Percentiles rank a stretch among this genome's conserved stretches.
Conservation (phyloP, 2,888 invertebrate species). For the Brachypterus glaber region DNA sequence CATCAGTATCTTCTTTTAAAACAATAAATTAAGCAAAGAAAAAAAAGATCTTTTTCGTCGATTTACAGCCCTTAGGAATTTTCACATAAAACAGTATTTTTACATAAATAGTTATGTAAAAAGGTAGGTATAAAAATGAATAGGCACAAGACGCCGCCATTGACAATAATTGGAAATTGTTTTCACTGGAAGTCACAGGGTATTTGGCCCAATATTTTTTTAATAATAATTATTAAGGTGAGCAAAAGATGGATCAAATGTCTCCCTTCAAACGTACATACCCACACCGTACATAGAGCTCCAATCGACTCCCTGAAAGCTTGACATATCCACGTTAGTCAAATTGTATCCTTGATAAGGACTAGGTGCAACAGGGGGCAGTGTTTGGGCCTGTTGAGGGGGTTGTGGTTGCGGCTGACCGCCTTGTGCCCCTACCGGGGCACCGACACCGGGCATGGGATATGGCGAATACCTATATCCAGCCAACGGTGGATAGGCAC, state of each 20-base stretch:
- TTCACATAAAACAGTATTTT: too few species aligned
- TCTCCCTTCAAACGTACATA: constrained; percentile 68
- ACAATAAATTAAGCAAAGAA: constrained; percentile 5
- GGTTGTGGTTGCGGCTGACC: constrained; percentile 40
- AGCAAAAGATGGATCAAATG: constrained; percentile 14
- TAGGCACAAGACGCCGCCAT: constrained; percentile 36
- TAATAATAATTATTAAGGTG: neutral
- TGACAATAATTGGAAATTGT: constrained; percentile 37
- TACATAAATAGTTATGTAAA: too few species aligned
- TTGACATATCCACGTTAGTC: constrained; percentile 85
- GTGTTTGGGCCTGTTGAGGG: constrained; percentile 50
- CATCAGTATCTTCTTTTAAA: constrained; percentile 16
- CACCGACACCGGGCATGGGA: constrained; percentile 43
- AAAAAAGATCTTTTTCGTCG: too few species aligned
- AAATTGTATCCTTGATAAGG: constrained; percentile 71
- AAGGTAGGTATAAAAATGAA: too few species aligned
- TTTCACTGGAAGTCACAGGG: constrained; percentile 29
- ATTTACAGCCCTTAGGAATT: too few species aligned
- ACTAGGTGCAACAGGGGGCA: constrained; percentile 58
- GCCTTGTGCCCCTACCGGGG: constrained; percentile 44
- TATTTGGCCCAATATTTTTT: neutral
- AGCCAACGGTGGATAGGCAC: constrained; percentile 50
- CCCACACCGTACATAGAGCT: constrained; percentile 86
- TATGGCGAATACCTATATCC: constrained; percentile 56
- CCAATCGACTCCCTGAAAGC: constrained; percentile 88